phyloP scores from a whole-genome alignment of 1,140 invertebrate genomes.

The Nephila pilipes region DNA sequence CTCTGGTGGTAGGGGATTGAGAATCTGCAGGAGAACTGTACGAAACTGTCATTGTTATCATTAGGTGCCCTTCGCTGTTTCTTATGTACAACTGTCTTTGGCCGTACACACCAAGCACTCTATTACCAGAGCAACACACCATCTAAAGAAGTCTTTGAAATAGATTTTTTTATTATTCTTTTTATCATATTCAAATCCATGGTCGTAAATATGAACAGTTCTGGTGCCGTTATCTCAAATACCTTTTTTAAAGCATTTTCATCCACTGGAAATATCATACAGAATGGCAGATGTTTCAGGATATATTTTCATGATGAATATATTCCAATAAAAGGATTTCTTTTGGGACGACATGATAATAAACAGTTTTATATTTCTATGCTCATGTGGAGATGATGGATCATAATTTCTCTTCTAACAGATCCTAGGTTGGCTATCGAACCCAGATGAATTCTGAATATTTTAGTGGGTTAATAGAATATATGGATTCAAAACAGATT shows the following conservation, averaged over 20 bases:
- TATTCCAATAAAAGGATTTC: background rate
- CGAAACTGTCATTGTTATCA: constrained; percentile 56
- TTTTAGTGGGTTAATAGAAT: no score
- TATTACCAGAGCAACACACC: constrained; percentile 39
- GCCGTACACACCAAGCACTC: constrained; percentile 28
- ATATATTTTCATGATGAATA: constrained; percentile 27
- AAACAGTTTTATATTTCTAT: constrained; percentile 11
- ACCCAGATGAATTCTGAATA: no score
- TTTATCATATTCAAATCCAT: background rate
- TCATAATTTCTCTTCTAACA: no score
- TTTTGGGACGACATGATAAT: background rate
- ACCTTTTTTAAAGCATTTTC: constrained; percentile 1
- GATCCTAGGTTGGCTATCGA: no score
- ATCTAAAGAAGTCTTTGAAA: constrained; percentile 47
- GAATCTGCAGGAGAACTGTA: background rate
- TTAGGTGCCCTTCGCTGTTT: constrained; percentile 40
- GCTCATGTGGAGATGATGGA: background rate
- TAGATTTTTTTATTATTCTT: background rate
- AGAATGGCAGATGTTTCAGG: constrained; percentile 28
- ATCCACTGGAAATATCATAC: background rate
- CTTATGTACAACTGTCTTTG: constrained; percentile 28
- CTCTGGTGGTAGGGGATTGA: constrained; percentile 6
- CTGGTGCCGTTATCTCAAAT: constrained; percentile 10
- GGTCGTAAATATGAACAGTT: constrained; percentile 55
- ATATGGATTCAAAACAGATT: no score